phyloP scores from a whole-genome alignment of 1,140 invertebrate genomes.

The Thalassaphorura encarpata region DNA sequence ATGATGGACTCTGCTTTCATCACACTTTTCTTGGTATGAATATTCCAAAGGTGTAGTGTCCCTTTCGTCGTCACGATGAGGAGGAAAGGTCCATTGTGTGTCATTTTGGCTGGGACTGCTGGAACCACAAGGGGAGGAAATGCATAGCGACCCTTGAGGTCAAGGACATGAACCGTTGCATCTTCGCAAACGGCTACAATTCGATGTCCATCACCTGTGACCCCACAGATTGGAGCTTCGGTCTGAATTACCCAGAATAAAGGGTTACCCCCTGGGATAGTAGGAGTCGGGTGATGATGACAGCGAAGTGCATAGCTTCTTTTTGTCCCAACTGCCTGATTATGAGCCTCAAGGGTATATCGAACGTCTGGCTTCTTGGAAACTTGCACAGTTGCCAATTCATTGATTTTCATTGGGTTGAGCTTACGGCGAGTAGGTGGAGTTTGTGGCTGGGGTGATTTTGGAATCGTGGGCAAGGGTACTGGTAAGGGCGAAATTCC shows the following conservation, averaged over 20 bases:
- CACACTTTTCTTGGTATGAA: conserved; percentile 32
- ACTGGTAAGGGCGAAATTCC: too few species aligned
- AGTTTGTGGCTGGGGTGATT: too few species aligned
- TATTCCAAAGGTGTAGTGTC: conserved; percentile 35
- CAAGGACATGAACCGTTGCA: conserved; percentile 52
- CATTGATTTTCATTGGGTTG: background rate
- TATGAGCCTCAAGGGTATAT: conserved; percentile 8
- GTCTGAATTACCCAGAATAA: conserved; percentile 28
- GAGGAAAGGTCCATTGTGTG: conserved; percentile 36
- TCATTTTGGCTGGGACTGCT: conserved; percentile 45
- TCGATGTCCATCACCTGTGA: conserved; percentile 32
- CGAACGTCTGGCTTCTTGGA: background rate
- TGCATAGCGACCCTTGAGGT: conserved; percentile 42
- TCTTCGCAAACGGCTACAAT: conserved; percentile 56
- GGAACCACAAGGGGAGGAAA: conserved; percentile 53
- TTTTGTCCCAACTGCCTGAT: background rate
- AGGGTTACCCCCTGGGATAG: too few species aligned
- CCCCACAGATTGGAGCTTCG: conserved; percentile 21
- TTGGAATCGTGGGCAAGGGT: too few species aligned
- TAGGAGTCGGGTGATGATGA: conserved; percentile 7
- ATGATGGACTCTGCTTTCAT: conserved; percentile 31
- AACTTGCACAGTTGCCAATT: background rate
- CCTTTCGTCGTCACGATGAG: conserved; percentile 34
- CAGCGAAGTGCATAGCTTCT: conserved; percentile 6
- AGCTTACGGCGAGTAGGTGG: too few species aligned